These are phyloP conservation scores for Thalassoma bifasciatum DNA, from an alignment of 2,113 vertebrate species.

Conservation along the genomic window DNA sequence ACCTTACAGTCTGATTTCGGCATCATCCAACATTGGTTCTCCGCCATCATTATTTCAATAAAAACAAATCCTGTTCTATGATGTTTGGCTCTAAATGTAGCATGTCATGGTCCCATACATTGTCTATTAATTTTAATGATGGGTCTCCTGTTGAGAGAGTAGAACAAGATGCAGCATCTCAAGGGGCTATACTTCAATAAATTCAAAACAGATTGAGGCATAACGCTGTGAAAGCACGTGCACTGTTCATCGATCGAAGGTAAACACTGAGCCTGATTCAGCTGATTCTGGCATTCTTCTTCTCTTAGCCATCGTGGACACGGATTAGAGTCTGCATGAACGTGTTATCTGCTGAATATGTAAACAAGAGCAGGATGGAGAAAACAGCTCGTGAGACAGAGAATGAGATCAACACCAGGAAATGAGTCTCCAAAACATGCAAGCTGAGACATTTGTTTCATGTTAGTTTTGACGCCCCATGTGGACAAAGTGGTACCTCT, in stretches of 20 bases:
- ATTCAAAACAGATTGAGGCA: constrained; percentile 20
- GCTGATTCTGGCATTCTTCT: neutral
- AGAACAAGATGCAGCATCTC: too few relatives aligned
- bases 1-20: too few relatives aligned
- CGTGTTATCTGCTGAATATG: neutral
- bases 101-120: too few relatives aligned
- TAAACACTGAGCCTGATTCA: neutral
- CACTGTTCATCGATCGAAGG: constrained; percentile 16
- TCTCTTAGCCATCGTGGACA: neutral
- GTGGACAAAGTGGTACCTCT: too few relatives aligned
- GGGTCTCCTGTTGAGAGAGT: too few relatives aligned
- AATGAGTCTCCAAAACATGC: constrained; percentile 1
- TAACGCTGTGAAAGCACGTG: neutral
- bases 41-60: too few relatives aligned
- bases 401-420: constrained; percentile 10
- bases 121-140: too few relatives aligned
- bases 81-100: too few relatives aligned
- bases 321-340: neutral
- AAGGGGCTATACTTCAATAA: too few relatives aligned
- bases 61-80: too few relatives aligned
- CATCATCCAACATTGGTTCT: too few relatives aligned
- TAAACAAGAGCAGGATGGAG: neutral
- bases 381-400: neutral
- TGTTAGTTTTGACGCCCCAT: too few relatives aligned
- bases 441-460: neutral